Base-by-base conservation (phyloP, 2,888 invertebrate genomes). In the Molorchus minor region DNA sequence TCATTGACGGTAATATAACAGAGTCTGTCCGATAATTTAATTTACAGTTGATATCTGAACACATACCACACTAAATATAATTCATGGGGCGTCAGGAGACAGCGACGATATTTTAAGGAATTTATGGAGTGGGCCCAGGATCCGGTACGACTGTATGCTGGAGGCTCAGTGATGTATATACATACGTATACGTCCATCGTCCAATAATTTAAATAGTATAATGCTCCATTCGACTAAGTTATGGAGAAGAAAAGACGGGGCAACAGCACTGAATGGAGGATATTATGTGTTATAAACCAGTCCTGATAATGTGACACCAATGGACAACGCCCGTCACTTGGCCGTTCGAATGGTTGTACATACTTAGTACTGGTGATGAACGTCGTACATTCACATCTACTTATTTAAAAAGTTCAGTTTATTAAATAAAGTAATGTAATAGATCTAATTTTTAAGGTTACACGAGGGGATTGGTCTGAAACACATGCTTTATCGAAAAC, bases 131-230 rank as follows among this genome's bases (percentile, higher is more conserved):
- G 57, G 58, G 44, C 40, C 58, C 58, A 8, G 41, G 49, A 17
- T 29, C 40, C 12, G 49, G 53, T 56, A 61, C 53, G 52, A 58
- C n/a, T n/a, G 61, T 58, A 64, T 54, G 58, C 56, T 58, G 65
- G 25, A 53, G 44, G 35, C 58, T 33, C 36, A 36, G 56, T 65
- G 65, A 65, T 62, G 62, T 58, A n/a, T n/a, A n/a, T n/a, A n/a
- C n/a, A n/a, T n/a, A n/a, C n/a, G n/a, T n/a, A 65, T 62, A 60
- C 59, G 60, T 49, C 62, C 41, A 62, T 51, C 55, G 56, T 51
- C 55, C 56, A 60, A 65, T 65, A 65, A 65, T 65, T 65, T 65
- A 65, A 65, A 58, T 57, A 55, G 54, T 58, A 60, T 64, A 62
- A 65, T 65, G 64, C 52, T 40, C 25, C 53, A 52, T 49, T 64